Percentiles rank a stretch among this genome's conserved stretches.
phyloP scores from a whole-genome alignment of 30 jellyfish, hydroid and myxozoan genomes.

The Phacellophora camtschatica region DNA sequence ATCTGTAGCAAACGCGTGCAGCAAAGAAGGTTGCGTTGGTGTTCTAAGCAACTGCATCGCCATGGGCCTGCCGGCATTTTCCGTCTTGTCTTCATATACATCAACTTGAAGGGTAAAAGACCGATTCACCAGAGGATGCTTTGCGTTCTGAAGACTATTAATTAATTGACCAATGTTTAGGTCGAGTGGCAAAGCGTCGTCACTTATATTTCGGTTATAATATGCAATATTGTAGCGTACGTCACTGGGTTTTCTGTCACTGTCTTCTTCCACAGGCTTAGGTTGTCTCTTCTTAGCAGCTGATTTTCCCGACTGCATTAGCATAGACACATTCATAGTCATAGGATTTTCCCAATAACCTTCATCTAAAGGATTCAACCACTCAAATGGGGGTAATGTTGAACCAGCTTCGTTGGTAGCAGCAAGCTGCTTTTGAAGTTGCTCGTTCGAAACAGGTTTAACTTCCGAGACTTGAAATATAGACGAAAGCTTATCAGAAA shows the following conservation, averaged over 20 bases:
- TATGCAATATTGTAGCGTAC: background rate
- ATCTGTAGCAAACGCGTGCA: slow-evolving; percentile 74
- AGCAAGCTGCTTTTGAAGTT: background rate
- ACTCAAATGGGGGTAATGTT: background rate
- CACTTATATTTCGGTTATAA: background rate
- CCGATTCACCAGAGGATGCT: background rate
- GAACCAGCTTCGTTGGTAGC: slow-evolving; percentile 6
- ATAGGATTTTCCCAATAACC: slow-evolving; percentile 24
- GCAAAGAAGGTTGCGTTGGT: slow-evolving; percentile 58
- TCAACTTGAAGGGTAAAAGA: background rate
- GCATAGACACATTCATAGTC: background rate
- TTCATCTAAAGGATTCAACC: slow-evolving; percentile 20
- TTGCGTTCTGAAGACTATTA: slow-evolving; percentile 25
- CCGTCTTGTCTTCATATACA: background rate
- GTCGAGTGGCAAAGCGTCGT: slow-evolving; percentile 51
- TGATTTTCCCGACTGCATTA: slow-evolving; percentile 48
- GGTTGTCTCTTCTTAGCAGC: slow-evolving; percentile 69
- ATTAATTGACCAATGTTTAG: slow-evolving; percentile 71
- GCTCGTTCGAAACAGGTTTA: background rate
- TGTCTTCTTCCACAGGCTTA: slow-evolving; percentile 11
- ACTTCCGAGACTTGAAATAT: background rate
- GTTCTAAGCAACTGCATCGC: slow-evolving; percentile 6
- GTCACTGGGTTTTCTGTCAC: background rate
- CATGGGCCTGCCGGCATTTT: background rate
- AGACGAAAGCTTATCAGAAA: slow-evolving; percentile 18